Percentiles rank a stretch among this genome's conserved stretches.
phyloP scores from a whole-genome alignment of 1,140 invertebrate genomes.

The Bactericera cockerelli region DNA sequence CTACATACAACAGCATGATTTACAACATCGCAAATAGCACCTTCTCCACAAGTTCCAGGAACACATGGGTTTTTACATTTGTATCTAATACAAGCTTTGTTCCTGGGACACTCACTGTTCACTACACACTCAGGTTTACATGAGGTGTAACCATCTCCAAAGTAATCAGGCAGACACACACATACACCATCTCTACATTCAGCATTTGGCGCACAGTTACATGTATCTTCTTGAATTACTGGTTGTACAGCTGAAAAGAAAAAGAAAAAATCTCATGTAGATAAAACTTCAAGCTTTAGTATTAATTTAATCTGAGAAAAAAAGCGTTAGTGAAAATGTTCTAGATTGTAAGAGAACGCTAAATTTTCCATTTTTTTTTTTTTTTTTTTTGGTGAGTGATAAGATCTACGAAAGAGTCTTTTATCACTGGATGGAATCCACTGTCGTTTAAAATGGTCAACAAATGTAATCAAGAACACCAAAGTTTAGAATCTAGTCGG shows the following conservation, averaged over 20 bases:
- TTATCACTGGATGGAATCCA: too few species aligned
- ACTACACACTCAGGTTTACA: constrained; percentile 50
- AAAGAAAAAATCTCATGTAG: constrained; percentile 8
- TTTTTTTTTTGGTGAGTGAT: too few species aligned
- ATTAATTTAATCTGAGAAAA: too few species aligned
- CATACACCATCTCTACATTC: constrained; percentile 39
- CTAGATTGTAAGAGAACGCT: too few species aligned
- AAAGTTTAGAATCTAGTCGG: too few species aligned
- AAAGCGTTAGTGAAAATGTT: too few species aligned
- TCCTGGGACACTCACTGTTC: constrained; percentile 51
- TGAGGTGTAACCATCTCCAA: constrained; percentile 47
- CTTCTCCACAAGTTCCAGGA: constrained; percentile 50
- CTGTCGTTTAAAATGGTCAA: too few species aligned
- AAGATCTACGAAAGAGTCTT: too few species aligned
- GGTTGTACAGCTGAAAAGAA: constrained; percentile 18
- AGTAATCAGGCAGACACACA: constrained; percentile 44
- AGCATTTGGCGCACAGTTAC: constrained; percentile 48
- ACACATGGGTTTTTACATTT: constrained; percentile 59
- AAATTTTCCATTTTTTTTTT: too few species aligned
- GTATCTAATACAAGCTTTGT: constrained; percentile 48
- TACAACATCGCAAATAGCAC: constrained; percentile 47
- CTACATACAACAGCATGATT: constrained; percentile 50
- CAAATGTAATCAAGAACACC: too few species aligned
- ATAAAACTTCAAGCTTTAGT: too few species aligned
- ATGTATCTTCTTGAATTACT: constrained; percentile 26